Evolutionary conservation across 2,888 invertebrate genomes (phyloP).

Genomic region (Trichopoda pennipes): DNA sequence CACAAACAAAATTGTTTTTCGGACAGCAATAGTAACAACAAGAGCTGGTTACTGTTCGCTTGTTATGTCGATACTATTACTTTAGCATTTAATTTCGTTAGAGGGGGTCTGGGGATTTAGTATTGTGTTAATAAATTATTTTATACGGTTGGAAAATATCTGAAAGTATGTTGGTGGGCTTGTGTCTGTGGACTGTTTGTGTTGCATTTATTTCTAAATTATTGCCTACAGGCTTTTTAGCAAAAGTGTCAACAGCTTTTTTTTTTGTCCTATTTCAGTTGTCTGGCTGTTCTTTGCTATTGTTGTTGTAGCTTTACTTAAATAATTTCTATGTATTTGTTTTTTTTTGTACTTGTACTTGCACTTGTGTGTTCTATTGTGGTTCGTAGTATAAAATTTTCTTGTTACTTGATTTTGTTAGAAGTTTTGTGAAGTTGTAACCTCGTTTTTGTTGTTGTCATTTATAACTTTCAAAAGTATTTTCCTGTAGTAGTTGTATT

Average conservation of each 20-base stretch:
- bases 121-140: conserved; percentile 13
- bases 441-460: conserved; percentile 33
- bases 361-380: conserved; percentile 29
- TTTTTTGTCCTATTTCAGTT: conserved; percentile 5
- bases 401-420: conserved; percentile 43
- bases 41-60: neutral
- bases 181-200: conserved; percentile 19
- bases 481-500: conserved; percentile 53
- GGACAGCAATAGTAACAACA: neutral
- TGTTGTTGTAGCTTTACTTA: conserved; percentile 32
- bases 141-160: neutral
- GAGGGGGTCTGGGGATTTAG: conserved; percentile 4
- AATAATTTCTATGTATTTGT: neutral
- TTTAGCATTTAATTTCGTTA: conserved; percentile 31
- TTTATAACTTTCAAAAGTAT: conserved; percentile 61
- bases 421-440: conserved; percentile 26
- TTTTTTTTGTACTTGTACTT: neutral
- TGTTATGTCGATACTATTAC: neutral
- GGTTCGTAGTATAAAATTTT: conserved; percentile 58
- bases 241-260: conserved; percentile 63
- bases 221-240: conserved; percentile 64
- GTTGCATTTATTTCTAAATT: conserved; percentile 59
- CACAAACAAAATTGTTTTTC: neutral
- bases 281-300: conserved; percentile 3
- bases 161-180: neutral